Evolutionary conservation across 2,797 vertebrate species (phyloP).

Genomic region (Myripristis jacobus): DNA sequence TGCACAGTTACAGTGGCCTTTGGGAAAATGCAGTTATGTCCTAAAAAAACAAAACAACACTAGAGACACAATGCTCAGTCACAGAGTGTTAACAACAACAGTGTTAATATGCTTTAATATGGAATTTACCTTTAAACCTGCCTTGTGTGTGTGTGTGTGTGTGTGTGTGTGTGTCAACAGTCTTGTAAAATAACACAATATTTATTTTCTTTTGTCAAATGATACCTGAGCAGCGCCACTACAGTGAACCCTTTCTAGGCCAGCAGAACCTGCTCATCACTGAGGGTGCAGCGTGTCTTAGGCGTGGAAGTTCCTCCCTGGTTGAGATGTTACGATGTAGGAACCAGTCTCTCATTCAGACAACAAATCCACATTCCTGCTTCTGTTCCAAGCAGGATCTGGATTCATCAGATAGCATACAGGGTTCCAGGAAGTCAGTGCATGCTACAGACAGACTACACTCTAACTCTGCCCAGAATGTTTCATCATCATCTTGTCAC

Average conservation of each 20-base stretch:
- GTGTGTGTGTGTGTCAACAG: constrained; percentile 3
- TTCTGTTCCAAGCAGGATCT: constrained; percentile 45
- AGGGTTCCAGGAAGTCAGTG: constrained; percentile 10
- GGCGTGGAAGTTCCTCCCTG: constrained; percentile 69
- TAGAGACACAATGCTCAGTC: too few relatives aligned
- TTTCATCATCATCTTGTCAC: constrained; percentile 44
- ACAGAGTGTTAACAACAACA: too few relatives aligned
- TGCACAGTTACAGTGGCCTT: too few relatives aligned
- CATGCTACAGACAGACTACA: constrained; percentile 26
- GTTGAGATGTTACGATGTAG: constrained; percentile 70
- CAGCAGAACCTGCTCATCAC: constrained; percentile 47
- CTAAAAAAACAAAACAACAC: too few relatives aligned
- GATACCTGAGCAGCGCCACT: constrained; percentile 65
- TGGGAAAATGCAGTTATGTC: too few relatives aligned
- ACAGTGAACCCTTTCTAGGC: constrained; percentile 71
- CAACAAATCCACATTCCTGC: constrained; percentile 27
- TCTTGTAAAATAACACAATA: constrained; percentile 45
- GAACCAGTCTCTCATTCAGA: constrained; percentile 43
- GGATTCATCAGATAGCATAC: constrained; percentile 29
- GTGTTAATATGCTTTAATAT: too few relatives aligned
- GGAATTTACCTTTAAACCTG: background rate
- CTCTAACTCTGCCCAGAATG: constrained; percentile 41
- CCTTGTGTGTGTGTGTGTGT: constrained; percentile 9
- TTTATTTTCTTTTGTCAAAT: constrained; percentile 48
- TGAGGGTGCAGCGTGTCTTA: constrained; percentile 53